Evolutionary conservation across 2,113 vertebrate genomes (phyloP).

Genomic region (Apaloderma vittatum): DNA sequence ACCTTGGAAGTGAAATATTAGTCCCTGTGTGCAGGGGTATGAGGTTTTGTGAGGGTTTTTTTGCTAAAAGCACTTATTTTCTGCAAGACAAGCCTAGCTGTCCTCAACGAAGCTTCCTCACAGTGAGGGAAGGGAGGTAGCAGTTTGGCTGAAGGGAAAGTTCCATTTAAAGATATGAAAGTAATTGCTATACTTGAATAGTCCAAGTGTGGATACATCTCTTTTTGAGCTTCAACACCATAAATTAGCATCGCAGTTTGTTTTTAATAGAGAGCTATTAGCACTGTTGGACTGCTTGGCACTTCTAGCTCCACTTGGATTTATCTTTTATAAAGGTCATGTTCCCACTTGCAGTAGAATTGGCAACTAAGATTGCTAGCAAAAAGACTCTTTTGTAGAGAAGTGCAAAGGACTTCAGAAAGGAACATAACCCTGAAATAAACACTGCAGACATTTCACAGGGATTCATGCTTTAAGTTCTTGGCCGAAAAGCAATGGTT

Average conservation of each 20-base stretch:
- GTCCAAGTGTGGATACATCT: not conserved
- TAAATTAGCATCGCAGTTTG: not conserved
- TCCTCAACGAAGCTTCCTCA: not conserved
- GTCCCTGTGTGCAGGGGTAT: not conserved
- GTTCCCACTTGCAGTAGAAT: not conserved
- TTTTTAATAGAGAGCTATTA: not conserved
- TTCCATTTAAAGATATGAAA: not conserved
- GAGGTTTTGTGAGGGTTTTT: no score
- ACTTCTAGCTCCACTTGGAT: not conserved
- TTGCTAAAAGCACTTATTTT: not conserved
- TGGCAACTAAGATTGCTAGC: not conserved
- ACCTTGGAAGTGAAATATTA: not conserved
- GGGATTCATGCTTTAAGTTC: not conserved
- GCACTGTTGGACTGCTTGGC: not conserved
- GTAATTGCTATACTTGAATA: not conserved
- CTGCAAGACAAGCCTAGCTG: not conserved
- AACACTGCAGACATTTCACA: not conserved
- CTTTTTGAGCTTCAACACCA: not conserved
- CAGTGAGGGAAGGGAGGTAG: not conserved
- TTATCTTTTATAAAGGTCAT: conserved; percentile 6
- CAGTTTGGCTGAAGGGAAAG: not conserved
- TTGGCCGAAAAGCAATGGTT: not conserved
- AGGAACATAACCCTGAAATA: not conserved
- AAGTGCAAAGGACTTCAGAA: not conserved
- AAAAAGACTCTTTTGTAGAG: not conserved